phyloP scores from a whole-genome alignment of 2,797 vertebrate genomes.

The Protonibea diacanthus region DNA sequence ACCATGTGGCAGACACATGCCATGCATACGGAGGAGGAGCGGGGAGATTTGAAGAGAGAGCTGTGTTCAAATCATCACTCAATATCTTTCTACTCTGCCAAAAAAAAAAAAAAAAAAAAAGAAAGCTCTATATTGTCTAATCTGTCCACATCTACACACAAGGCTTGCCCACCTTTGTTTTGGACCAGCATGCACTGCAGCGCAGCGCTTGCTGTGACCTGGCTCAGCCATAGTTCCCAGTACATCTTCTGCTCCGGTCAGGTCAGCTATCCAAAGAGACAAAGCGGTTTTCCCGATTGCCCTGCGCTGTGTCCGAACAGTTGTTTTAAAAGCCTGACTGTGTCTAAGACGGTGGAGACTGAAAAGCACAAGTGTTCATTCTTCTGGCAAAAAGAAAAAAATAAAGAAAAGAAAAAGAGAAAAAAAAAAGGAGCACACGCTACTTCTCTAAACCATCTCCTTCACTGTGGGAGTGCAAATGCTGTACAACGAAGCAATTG shows the following conservation, averaged over 20 bases:
- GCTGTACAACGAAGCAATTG: neutral
- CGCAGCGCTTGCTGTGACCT: slow-evolving; percentile 82
- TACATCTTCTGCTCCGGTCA: slow-evolving; percentile 74
- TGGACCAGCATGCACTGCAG: slow-evolving; percentile 82
- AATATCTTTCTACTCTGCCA: neutral
- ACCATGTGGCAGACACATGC: slow-evolving; percentile 37
- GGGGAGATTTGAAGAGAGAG: neutral
- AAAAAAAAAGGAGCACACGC: neutral
- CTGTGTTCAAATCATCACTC: neutral
- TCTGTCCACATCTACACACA: slow-evolving; percentile 20
- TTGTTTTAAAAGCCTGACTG: slow-evolving; percentile 10
- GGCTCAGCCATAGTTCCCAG: slow-evolving; percentile 89
- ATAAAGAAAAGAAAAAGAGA: neutral
- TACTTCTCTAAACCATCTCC: slow-evolving; percentile 34
- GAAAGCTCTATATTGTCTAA: neutral
- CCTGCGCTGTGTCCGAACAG: slow-evolving; percentile 2
- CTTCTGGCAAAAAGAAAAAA: slow-evolving; percentile 23
- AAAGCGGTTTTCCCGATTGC: neutral
- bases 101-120: too few relatives aligned
- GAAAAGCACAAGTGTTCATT: slow-evolving; percentile 40
- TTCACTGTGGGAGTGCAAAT: slow-evolving; percentile 13
- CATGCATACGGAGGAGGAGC: neutral
- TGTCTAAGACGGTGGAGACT: slow-evolving; percentile 2
- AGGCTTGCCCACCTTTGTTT: slow-evolving; percentile 85
- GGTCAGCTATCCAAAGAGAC: slow-evolving; percentile 46